Percentiles rank a stretch among this genome's conserved stretches.
Evolutionary conservation across 2,113 vertebrate species (phyloP).

Genomic region (Corapipo altera): DNA sequence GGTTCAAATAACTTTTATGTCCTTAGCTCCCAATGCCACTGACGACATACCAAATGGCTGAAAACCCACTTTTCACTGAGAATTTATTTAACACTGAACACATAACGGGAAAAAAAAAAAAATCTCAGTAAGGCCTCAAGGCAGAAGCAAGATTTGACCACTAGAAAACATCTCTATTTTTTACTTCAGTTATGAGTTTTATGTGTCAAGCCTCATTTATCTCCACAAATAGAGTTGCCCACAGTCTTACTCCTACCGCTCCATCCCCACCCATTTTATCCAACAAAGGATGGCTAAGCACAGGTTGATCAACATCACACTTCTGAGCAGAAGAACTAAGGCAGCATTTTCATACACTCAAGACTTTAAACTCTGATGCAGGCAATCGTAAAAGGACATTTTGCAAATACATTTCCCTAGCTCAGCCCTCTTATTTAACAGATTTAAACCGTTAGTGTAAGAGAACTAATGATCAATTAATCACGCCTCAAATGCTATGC

Average conservation of each 20-base stretch:
- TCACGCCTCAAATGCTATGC: not conserved
- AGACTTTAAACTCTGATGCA: not conserved
- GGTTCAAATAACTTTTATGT: not conserved
- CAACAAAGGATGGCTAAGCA: not conserved
- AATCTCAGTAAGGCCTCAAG: not conserved
- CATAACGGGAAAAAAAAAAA: rapidly evolving
- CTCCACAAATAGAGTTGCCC: not conserved
- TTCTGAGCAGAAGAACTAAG: not conserved
- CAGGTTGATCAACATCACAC: not conserved
- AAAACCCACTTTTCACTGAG: not conserved
- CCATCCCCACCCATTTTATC: not conserved
- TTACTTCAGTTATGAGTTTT: not conserved
- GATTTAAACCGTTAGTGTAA: not conserved
- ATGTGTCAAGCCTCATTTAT: not conserved
- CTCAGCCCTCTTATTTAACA: not conserved
- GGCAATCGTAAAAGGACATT: not conserved
- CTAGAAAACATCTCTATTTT: not conserved
- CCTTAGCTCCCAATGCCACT: not conserved
- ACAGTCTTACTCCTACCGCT: not conserved
- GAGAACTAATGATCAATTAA: not conserved
- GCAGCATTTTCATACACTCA: not conserved
- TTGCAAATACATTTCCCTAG: not conserved
- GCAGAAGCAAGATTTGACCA: not conserved
- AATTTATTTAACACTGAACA: not conserved
- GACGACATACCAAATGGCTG: not conserved